phyloP scores from a whole-genome alignment of 2,113 vertebrate genomes.

The Solea senegalensis region DNA sequence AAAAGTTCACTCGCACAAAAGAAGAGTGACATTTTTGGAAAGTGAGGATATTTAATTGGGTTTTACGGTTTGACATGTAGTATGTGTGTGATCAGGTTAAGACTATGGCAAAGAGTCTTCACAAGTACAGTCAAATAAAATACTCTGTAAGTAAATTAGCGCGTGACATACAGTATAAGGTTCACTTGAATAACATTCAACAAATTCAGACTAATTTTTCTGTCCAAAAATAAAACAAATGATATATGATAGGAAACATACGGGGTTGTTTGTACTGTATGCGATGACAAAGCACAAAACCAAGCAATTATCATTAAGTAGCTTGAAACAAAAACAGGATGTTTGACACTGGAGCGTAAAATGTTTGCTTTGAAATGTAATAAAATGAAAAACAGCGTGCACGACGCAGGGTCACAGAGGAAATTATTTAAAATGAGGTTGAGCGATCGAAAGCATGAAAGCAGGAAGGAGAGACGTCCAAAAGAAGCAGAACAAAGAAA shows the following conservation, averaged over 20 bases:
- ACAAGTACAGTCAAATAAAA: background rate
- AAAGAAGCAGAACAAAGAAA: constrained; percentile 25
- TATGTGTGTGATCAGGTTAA: background rate
- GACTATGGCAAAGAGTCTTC: background rate
- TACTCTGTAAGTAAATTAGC: background rate
- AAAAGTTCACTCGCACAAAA: constrained; percentile 49
- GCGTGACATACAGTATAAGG: background rate
- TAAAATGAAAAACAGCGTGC: background rate
- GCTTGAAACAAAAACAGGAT: constrained; percentile 1
- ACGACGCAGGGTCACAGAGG: background rate
- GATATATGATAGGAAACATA: background rate
- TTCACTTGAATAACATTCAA: background rate
- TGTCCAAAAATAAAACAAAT: background rate
- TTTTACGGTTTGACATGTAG: background rate
- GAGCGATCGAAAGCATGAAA: constrained; percentile 7
- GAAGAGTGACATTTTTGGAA: constrained; percentile 12
- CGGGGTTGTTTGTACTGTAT: background rate
- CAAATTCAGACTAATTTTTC: background rate
- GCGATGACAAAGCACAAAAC: background rate
- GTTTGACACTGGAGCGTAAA: background rate
- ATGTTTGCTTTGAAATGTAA: constrained; percentile 1
- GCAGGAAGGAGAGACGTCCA: constrained; percentile 16
- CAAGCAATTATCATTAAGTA: background rate
- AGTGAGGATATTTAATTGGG: constrained; percentile 6
- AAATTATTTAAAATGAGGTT: background rate